Conservation (phyloP, 2,888 invertebrate species). For the Lasioglossum figueresi region DNA sequence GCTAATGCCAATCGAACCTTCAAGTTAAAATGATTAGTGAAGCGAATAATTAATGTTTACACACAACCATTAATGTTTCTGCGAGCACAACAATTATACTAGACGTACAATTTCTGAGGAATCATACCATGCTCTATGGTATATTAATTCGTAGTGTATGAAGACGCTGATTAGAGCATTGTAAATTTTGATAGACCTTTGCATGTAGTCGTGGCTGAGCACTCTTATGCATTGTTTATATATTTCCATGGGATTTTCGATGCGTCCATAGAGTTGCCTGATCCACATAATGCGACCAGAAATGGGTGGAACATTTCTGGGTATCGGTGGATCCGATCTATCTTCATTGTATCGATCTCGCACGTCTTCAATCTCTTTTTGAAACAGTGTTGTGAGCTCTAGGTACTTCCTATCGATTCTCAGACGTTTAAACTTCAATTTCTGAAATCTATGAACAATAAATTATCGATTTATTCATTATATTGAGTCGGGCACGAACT, state of each 20-base stretch:
- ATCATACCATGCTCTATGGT: constrained; percentile 92
- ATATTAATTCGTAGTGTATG: constrained; percentile 92
- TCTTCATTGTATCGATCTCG: constrained; percentile 92
- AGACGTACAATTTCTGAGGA: constrained; percentile 89
- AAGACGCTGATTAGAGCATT: constrained; percentile 92
- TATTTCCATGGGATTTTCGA: constrained; percentile 90
- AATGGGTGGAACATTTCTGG: constrained; percentile 91
- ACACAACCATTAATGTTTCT: background rate
- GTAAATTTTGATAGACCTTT: constrained; percentile 90
- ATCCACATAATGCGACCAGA: constrained; percentile 94
- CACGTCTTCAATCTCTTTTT: constrained; percentile 88
- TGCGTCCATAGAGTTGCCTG: constrained; percentile 89
- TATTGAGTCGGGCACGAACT: background rate
- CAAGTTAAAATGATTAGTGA: background rate
- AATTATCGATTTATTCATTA: background rate
- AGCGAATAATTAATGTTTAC: background rate
- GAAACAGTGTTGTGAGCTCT: constrained; percentile 88
- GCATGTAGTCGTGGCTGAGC: constrained; percentile 88
- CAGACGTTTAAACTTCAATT: constrained; percentile 89
- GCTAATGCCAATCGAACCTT: constrained; percentile 88
- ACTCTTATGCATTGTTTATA: constrained; percentile 84
- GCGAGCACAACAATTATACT: background rate
- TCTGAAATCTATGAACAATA: constrained; percentile 87
- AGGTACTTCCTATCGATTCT: constrained; percentile 91
- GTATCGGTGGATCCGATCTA: constrained; percentile 89